Conservation (phyloP, 2,888 invertebrate species). For the Xylophagus ater region DNA sequence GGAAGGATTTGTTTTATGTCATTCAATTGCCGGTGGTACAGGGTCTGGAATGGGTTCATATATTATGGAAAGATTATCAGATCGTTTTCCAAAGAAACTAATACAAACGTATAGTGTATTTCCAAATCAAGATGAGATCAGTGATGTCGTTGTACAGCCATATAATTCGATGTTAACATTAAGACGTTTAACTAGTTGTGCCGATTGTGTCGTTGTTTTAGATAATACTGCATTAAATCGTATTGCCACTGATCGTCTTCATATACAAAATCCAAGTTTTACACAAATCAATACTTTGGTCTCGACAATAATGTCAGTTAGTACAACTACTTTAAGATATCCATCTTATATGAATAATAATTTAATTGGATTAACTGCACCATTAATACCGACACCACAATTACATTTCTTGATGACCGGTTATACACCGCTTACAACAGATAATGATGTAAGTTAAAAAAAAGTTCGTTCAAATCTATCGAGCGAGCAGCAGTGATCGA, state of each 20-base stretch:
- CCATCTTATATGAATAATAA: slow-evolving; percentile 99
- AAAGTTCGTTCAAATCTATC: no score
- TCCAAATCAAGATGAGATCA: slow-evolving; percentile 92
- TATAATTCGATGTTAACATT: slow-evolving; percentile 92
- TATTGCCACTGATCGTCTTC: slow-evolving; percentile 84
- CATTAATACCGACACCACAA: slow-evolving; percentile 93
- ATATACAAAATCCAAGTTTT: slow-evolving; percentile 92
- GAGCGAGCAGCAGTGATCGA: no score
- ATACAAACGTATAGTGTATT: slow-evolving; percentile 99
- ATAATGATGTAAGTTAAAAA: slow-evolving; percentile 52
- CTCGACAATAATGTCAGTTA: slow-evolving; percentile 97
- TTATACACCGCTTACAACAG: slow-evolving; percentile 87
- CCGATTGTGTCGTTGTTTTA: slow-evolving; percentile 92
- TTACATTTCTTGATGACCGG: slow-evolving; percentile 99
- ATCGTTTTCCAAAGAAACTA: slow-evolving; percentile 93
- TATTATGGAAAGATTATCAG: slow-evolving; percentile 76
- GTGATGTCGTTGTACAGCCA: slow-evolving; percentile 93
- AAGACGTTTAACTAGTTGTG: slow-evolving; percentile 86
- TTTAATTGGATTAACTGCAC: slow-evolving; percentile 86
- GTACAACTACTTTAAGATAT: slow-evolving; percentile 81
- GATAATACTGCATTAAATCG: slow-evolving; percentile 96
- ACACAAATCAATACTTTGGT: slow-evolving; percentile 95
- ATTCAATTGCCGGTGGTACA: slow-evolving; percentile 98
- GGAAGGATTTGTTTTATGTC: slow-evolving; percentile 96
- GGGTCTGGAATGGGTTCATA: slow-evolving; percentile 99